Evolutionary conservation across 2,888 invertebrate genomes (phyloP), one percentile per base, ranked within the genome.

Genomic region (Agapetus fuscipes): DNA sequence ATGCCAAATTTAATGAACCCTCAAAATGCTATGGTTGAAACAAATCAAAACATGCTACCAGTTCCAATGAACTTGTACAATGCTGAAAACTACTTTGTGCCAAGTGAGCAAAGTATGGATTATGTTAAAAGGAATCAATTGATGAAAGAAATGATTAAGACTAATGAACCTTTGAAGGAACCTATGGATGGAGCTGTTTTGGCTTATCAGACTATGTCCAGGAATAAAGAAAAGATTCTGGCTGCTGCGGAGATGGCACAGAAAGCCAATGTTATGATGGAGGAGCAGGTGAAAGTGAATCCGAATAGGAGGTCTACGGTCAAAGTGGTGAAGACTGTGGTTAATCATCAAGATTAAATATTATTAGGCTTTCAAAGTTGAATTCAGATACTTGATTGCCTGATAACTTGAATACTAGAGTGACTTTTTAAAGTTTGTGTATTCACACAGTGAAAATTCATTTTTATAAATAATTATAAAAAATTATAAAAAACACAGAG

Each of bases 251-350:
- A 43, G 14, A 44, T 45, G 34, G 41, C 44, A 2, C 34, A 32
- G 4, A 41, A 30, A 31, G 41, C 41, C 4, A 45, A 37, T 6
- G 38, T 29, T 13, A 11, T 48, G n/a, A 26, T 48, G 20, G 24
- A 43, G 13, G 32, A 33, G 24, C 39, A 48, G 17, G 24, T 15
- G 2, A 2, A 15, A 2, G 32, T 32, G 11, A 30, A 30, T 28
- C 43, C 43, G 1, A 41, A 46, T 13, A 41, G 39, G 30, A 36
- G 36, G 28, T 28, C 37, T 5, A 41, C 34, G 11, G 40, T 48
- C 2, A 38, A 41, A 37, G 40, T 48, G 16, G 40, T 37, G 3
- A 48, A 48, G 35, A 45, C 43, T 4, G 30, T 43, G n/a, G 37
- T 40, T 10, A 45, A 40, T 26, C 34, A 32, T 15, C 5, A 20